Evolutionary conservation across 92 coral and sea anemone species (phyloP).

Genomic region (Blastomussa wellsi): DNA sequence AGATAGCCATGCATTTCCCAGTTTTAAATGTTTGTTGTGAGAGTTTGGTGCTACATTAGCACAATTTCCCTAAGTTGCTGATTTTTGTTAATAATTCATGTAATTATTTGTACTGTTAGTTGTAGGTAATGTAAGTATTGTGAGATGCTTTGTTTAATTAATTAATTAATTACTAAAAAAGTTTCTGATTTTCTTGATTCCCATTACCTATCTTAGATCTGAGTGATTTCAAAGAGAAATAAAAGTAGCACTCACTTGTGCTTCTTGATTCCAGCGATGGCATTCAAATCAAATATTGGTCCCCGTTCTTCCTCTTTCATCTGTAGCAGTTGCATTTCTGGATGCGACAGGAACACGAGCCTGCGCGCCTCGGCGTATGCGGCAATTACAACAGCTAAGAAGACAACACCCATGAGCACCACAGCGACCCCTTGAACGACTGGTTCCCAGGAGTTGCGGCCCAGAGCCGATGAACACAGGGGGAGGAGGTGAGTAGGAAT

Average conservation of each 20-base stretch:
- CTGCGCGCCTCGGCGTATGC: slow-evolving; percentile 94
- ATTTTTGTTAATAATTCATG: too few species aligned
- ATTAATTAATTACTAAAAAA: too few species aligned
- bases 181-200: too few species aligned
- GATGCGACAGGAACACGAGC: slow-evolving; percentile 73
- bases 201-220: too few species aligned
- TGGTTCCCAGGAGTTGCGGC: slow-evolving; percentile 91
- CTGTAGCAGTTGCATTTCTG: slow-evolving; percentile 55
- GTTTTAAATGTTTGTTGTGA: too few species aligned
- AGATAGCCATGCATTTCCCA: too few species aligned
- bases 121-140: too few species aligned
- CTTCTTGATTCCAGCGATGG: slow-evolving; percentile 81
- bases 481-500: slow-evolving; percentile 98
- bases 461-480: slow-evolving; percentile 93
- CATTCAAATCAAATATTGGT: slow-evolving; percentile 85
- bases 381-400: slow-evolving; percentile 69
- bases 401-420: slow-evolving; percentile 72
- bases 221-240: background rate
- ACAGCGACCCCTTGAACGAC: slow-evolving; percentile 64
- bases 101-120: too few species aligned
- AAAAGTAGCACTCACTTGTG: slow-evolving; percentile 53
- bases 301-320: slow-evolving; percentile 71
- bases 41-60: too few species aligned
- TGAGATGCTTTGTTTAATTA: too few species aligned
- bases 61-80: too few species aligned